Evolutionary conservation across 2,888 invertebrate genomes (phyloP).

Genomic region (Altica lythri): DNA sequence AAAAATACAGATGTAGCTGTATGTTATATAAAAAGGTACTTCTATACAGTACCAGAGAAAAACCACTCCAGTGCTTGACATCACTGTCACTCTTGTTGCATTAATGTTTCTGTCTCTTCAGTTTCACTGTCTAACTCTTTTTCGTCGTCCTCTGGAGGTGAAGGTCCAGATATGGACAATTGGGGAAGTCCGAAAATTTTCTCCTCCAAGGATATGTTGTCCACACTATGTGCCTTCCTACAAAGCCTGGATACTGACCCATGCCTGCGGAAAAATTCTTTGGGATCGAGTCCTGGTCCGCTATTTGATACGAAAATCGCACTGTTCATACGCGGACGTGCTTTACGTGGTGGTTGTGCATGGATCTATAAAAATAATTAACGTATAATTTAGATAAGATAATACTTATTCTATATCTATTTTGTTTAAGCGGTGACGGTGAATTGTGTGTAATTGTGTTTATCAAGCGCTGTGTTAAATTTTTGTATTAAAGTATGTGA

Average conservation of each 20-base stretch:
- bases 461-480: too few relatives aligned
- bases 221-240: constrained; percentile 78
- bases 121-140: constrained; percentile 21
- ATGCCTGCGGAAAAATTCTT: constrained; percentile 78
- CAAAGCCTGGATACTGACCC: constrained; percentile 80
- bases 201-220: constrained; percentile 66
- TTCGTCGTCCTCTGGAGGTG: constrained; percentile 41
- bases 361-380: too few relatives aligned
- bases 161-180: constrained; percentile 69
- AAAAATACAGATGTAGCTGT: neutral
- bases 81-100: constrained; percentile 30
- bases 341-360: constrained; percentile 58
- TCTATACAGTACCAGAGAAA: constrained; percentile 1
- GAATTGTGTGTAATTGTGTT: too few relatives aligned
- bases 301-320: constrained; percentile 82
- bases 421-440: too few relatives aligned
- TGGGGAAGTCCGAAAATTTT: constrained; percentile 70
- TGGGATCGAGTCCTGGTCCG: constrained; percentile 75
- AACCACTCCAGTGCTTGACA: constrained; percentile 1
- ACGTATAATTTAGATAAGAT: too few relatives aligned
- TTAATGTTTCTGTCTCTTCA: constrained; percentile 29
- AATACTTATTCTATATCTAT: too few relatives aligned
- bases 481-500: too few relatives aligned
- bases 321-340: constrained; percentile 80
- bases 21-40: neutral